These are phyloP conservation scores for Phymanthus crucifer DNA, from an alignment of 92 coral and sea anemone species.

Conservation along the genomic window DNA sequence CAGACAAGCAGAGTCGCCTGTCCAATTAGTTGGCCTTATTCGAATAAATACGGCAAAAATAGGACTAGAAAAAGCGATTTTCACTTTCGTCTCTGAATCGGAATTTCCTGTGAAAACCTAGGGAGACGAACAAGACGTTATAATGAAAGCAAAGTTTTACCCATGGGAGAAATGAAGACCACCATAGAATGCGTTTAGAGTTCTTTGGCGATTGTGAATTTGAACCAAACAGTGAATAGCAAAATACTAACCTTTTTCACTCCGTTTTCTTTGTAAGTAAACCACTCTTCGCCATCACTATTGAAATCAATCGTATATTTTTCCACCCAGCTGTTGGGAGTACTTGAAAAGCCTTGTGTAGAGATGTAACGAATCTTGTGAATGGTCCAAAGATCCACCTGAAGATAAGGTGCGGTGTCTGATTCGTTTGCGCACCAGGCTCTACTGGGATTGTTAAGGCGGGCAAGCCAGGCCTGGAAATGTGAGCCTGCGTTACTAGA, in stretches of 20 bases:
- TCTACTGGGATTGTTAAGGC: constrained; percentile 28
- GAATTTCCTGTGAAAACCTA: constrained; percentile 37
- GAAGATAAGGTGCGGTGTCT: constrained; percentile 47
- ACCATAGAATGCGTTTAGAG: neutral
- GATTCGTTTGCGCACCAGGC: constrained; percentile 55
- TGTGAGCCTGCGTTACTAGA: neutral
- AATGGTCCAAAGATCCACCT: constrained; percentile 48
- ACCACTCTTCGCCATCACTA: constrained; percentile 41
- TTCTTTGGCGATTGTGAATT: neutral
- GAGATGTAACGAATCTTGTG: constrained; percentile 24
- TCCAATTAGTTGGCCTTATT: constrained; percentile 39
- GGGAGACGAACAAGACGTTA: neutral
- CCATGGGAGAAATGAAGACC: neutral
- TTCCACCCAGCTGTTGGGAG: constrained; percentile 19
- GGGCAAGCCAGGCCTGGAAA: constrained; percentile 32
- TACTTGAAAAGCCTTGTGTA: constrained; percentile 31
- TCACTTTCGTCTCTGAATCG: neutral
- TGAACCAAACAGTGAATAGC: neutral
- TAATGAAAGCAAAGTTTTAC: neutral
- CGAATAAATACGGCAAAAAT: constrained; percentile 39
- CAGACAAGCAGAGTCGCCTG: constrained; percentile 22
- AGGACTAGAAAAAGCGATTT: constrained; percentile 5
- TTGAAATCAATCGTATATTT: constrained; percentile 21
- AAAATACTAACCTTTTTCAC: constrained; percentile 14
- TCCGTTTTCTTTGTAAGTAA: constrained; percentile 42